Evolutionary conservation across 2,888 invertebrate genomes (phyloP), one percentile per base, ranked within the genome.

Genomic region (Caenorhabditis imperialis): DNA sequence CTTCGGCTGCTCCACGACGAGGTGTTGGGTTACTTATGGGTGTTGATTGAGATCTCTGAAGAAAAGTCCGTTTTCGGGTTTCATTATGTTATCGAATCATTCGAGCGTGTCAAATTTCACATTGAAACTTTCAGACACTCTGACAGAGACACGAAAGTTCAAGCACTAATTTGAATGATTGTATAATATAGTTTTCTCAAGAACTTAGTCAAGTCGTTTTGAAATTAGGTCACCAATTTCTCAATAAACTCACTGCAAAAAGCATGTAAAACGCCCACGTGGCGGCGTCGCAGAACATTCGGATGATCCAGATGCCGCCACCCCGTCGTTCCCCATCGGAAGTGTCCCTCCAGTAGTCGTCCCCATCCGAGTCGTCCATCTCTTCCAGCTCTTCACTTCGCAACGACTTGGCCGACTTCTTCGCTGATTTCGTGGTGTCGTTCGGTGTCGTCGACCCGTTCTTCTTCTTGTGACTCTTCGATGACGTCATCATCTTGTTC

Each of bases 391-490:
- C 67, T 10, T 42, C 54, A 2, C 30, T 42, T 22, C 58, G 30
- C 42, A 48, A 27, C 37, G 70, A 54, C 25, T 70, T 62, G n/a
- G 40, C 25, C 51, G 55, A 62, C 25, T 62, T 71, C 25, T 70
- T 62, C 16, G 40, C 25, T 45, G 55, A 62, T 23, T 62, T 71
- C 42, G 54, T 62, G 42, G 55, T 71, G 48, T 71, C 71, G 25
- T 60, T 62, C 45, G 71, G 71, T 27, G 71, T 61, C 44, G 71
- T 71, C n/a, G 62, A 69, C 14, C 37, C 23, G 23, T 61, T 48
- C 40, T 55, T 60, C 44, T 70, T 55, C 33, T 62, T 50, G 38
- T 40, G 30, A 30, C 37, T 35, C 35, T 16, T n/a, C 25, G 37
- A 23, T 1, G 38, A 40, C 7, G 37, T 54, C 42, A 44, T 63